These are phyloP conservation scores for Ceratina calcarata DNA, from an alignment of 1,140 invertebrate genomes.

Conservation along the genomic window DNA sequence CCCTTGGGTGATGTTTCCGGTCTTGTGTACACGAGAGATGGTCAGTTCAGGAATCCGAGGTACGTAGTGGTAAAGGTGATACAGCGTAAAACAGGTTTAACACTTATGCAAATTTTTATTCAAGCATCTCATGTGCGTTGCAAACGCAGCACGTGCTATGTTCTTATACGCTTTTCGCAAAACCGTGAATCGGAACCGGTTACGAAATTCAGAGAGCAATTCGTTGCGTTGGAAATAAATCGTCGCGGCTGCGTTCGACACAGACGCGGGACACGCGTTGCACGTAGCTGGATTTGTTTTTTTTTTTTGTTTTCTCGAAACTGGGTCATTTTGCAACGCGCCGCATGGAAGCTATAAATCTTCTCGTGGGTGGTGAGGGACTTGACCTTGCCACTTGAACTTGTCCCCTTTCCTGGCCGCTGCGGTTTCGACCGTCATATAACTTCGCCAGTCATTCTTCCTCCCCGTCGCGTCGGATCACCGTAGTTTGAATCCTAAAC, in stretches of 20 bases:
- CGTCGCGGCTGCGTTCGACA: constrained; percentile 6
- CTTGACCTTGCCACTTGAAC: constrained; percentile 61
- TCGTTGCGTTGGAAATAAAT: constrained; percentile 19
- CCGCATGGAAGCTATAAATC: constrained; percentile 59
- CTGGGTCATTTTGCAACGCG: constrained; percentile 47
- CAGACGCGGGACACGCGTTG: neutral
- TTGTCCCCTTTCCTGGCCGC: constrained; percentile 32
- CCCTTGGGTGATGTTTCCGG: neutral
- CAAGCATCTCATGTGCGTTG: too few relatives aligned
- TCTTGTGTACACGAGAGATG: neutral
- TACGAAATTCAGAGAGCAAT: constrained; percentile 15
- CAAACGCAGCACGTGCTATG: too few relatives aligned
- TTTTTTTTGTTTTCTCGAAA: constrained; percentile 16
- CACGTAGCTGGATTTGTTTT: neutral
- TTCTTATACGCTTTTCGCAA: too few relatives aligned
- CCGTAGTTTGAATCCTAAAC: constrained; percentile 51
- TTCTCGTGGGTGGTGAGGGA: constrained; percentile 19
- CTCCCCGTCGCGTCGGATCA: constrained; percentile 14
- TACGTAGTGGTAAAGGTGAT: too few relatives aligned
- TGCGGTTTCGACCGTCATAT: constrained; percentile 31
- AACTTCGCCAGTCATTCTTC: constrained; percentile 54
- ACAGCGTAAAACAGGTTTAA: too few relatives aligned
- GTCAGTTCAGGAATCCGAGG: too few relatives aligned
- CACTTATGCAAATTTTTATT: too few relatives aligned
- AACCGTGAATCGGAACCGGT: neutral